Conservation (phyloP, 2,888 invertebrate species). For the Oligia strigilis region DNA sequence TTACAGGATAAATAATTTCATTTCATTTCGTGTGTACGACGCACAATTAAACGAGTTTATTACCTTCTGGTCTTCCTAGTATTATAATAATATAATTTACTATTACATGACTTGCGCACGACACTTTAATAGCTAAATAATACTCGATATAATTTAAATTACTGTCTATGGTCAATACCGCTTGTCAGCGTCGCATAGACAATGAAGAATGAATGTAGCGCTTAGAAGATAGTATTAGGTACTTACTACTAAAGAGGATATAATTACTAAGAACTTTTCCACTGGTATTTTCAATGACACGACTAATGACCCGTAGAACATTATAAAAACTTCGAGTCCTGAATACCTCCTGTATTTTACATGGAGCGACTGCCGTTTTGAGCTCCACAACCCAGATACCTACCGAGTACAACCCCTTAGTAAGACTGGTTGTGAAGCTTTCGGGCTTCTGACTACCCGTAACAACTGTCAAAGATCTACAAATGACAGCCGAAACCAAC, state of each 20-base stretch:
- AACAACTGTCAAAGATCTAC: neutral
- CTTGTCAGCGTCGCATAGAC: slow-evolving; percentile 18
- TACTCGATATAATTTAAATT: slow-evolving; percentile 42
- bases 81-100: slow-evolving; percentile 16
- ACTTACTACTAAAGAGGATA: neutral
- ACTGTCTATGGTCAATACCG: slow-evolving; percentile 27
- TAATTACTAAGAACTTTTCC: slow-evolving; percentile 32
- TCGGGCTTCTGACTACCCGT: neutral
- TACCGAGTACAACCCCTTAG: neutral
- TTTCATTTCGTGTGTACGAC: neutral
- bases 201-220: slow-evolving; percentile 28
- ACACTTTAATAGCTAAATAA: slow-evolving; percentile 20
- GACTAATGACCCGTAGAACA: neutral
- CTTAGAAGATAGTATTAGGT: neutral
- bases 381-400: neutral
- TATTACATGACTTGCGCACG: slow-evolving; percentile 5
- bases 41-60: slow-evolving; percentile 8
- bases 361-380: neutral
- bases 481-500: too few relatives aligned
- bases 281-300: slow-evolving; percentile 14
- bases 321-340: neutral
- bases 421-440: neutral
- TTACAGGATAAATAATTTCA: neutral
- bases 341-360: neutral
- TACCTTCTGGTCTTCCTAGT: neutral